Base-by-base conservation (phyloP, 2,888 invertebrate genomes). In the Herminia tarsipennalis region DNA sequence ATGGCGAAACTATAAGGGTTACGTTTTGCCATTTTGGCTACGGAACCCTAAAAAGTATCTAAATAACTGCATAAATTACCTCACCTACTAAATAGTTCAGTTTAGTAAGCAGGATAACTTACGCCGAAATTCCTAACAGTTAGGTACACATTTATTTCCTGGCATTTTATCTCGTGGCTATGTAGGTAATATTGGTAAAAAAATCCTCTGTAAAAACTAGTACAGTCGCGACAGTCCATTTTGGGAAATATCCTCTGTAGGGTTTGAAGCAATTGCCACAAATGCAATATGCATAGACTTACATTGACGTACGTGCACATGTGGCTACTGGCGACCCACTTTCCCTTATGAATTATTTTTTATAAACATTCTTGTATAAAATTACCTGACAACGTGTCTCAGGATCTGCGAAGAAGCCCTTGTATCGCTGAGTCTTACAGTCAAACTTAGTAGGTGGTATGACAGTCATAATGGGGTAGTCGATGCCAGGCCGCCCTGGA, bases 341-440 rank as follows among this genome's bases (percentile, higher is more conserved):
- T 70, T 68, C 56, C 55, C 54, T 54, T 48, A 28, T 38, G 35
- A 12, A 28, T 14, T 22, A 14, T 51, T 56, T 62, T 61, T 59
- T 52, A 20, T 47, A 27, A 45, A 51, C 64, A 60, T 56, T 60
- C 56, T 44, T 63, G 9, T 43, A 33, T 9, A 37, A 27, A 14
- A 16, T 32, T 42, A 95, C 96, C 93, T 97, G 97, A 77, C 97
- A 97, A 66, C 95, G 93, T 3, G 97, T 96, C 65, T 96, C 95
- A 6, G 97, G 95, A 86, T 97, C 97, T 2, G 97, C 97, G 70
- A 97, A 97, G 87, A 97, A 97, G 47, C 97, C 97, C 73, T 97
- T 97, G 82, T 97, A 97, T 14, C 97, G 92, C 76, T 97, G 97
- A 49, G 95, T 94, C 69, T 96, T 95, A 83, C 97, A 97, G 73